A percentile compares a stretch with the other conserved stretches of the same genome.
These are phyloP conservation scores for Leucosticte australis DNA, from an alignment of 2,113 vertebrate species.

Conservation along the genomic window DNA sequence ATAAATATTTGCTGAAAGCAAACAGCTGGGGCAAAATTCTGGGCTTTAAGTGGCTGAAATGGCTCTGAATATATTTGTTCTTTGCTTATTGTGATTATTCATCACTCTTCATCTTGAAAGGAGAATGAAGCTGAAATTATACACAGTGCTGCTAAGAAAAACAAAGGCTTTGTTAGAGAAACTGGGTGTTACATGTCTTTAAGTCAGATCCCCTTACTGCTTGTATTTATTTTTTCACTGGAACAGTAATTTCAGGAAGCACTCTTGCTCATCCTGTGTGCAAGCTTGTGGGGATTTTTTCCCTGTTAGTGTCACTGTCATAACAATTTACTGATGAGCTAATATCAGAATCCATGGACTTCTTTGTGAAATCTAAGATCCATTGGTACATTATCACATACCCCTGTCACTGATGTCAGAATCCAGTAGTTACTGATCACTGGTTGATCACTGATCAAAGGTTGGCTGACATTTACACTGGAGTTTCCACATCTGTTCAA, in stretches of 20 bases:
- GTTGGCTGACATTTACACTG: not conserved
- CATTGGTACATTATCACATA: not conserved
- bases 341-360: not conserved
- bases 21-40: constrained; percentile 32
- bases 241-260: not conserved
- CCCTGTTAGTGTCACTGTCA: not conserved
- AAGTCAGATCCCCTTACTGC: not conserved
- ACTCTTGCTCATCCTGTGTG: not conserved
- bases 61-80: not conserved
- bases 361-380: not conserved
- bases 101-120: not conserved
- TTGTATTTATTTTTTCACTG: not conserved
- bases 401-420: not conserved
- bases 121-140: not conserved
- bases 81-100: not conserved
- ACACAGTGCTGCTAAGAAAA: not conserved
- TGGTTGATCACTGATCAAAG: no score
- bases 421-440: not conserved
- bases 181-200: not conserved
- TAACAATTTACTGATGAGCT: not conserved
- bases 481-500: not conserved
- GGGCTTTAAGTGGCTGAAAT: constrained; percentile 5
- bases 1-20: constrained; percentile 44
- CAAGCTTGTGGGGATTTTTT: not conserved
- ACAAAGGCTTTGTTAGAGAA: not conserved